Evolutionary conservation across 1,140 invertebrate species (phyloP).

Genomic region (Musca vetustissima): DNA sequence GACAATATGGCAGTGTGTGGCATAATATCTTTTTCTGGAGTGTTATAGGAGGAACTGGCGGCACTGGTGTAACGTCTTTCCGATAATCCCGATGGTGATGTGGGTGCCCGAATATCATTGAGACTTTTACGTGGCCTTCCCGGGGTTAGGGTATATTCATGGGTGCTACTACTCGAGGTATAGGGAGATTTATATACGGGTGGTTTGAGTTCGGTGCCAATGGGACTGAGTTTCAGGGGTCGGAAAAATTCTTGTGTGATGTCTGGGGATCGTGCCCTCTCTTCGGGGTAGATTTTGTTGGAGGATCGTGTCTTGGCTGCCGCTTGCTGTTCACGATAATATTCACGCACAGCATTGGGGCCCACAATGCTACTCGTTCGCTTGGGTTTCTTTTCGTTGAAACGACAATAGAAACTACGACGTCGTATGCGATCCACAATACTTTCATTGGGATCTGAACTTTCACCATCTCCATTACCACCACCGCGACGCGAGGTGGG

Average conservation of each 20-base stretch:
- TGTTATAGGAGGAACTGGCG: background rate
- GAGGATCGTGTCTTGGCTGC: conserved; percentile 30
- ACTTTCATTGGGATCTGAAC: conserved; percentile 64
- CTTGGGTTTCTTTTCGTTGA: conserved; percentile 76
- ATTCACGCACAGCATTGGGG: conserved; percentile 55
- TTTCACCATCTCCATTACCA: conserved; percentile 48
- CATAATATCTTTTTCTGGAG: conserved; percentile 36
- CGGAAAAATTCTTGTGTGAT: conserved; percentile 51
- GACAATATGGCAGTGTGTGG: conserved; percentile 31
- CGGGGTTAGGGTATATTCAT: conserved; percentile 37
- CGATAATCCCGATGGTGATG: conserved; percentile 46
- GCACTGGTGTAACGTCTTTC: conserved; percentile 35
- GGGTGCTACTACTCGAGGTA: background rate
- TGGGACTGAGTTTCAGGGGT: conserved; percentile 48
- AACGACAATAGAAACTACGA: conserved; percentile 85
- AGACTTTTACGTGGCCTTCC: conserved; percentile 49
- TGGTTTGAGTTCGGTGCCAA: conserved; percentile 50
- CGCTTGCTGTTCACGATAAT: conserved; percentile 50
- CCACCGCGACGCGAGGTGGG: conserved; percentile 46
- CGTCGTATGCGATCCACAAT: conserved; percentile 82
- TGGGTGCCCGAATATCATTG: conserved; percentile 47
- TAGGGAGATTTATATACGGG: conserved; percentile 45
- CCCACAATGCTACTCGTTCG: conserved; percentile 64
- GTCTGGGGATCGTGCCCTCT: conserved; percentile 45
- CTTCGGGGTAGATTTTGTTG: conserved; percentile 33